A percentile compares a stretch with the other conserved stretches of the same genome.
Evolutionary conservation across 2,797 vertebrate genomes (phyloP).

Genomic region (Parambassis ranga): DNA sequence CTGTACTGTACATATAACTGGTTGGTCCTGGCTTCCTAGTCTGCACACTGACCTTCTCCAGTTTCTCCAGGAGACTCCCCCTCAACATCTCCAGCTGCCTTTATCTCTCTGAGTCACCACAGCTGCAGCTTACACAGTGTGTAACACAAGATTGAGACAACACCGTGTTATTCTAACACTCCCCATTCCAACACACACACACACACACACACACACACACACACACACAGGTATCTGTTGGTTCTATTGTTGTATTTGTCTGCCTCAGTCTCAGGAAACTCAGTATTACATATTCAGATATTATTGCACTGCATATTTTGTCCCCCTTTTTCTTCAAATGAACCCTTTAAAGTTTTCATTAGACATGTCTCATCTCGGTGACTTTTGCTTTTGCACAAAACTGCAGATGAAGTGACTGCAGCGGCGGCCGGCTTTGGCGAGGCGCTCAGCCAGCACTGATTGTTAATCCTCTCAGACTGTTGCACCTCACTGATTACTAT

Average conservation of each 20-base stretch:
- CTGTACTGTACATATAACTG: slow-evolving; percentile 53
- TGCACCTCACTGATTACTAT: slow-evolving; percentile 73
- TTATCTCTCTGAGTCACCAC: slow-evolving; percentile 40
- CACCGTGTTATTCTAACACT: not conserved
- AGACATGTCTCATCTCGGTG: not conserved
- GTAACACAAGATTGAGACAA: slow-evolving; percentile 7
- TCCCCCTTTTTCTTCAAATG: too few species aligned
- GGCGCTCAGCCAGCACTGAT: slow-evolving; percentile 36
- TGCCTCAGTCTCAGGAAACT: too few species aligned
- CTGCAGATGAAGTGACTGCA: slow-evolving; percentile 5
- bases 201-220: too few species aligned
- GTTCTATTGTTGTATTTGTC: too few species aligned
- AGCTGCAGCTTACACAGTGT: not conserved
- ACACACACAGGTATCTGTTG: not conserved
- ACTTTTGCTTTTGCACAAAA: not conserved
- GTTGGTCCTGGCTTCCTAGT: slow-evolving; percentile 32
- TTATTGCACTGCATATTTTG: too few species aligned
- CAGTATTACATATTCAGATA: too few species aligned
- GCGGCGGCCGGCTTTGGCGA: not conserved
- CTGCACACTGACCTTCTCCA: slow-evolving; percentile 67
- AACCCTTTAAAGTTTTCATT: too few species aligned
- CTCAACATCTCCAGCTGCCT: slow-evolving; percentile 50
- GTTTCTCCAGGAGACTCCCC: slow-evolving; percentile 64
- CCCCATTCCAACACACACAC: not conserved
- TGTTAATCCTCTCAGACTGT: slow-evolving; percentile 60